phyloP scores from a whole-genome alignment of 2,888 invertebrate genomes.

The Schizotus pectinicornis region DNA sequence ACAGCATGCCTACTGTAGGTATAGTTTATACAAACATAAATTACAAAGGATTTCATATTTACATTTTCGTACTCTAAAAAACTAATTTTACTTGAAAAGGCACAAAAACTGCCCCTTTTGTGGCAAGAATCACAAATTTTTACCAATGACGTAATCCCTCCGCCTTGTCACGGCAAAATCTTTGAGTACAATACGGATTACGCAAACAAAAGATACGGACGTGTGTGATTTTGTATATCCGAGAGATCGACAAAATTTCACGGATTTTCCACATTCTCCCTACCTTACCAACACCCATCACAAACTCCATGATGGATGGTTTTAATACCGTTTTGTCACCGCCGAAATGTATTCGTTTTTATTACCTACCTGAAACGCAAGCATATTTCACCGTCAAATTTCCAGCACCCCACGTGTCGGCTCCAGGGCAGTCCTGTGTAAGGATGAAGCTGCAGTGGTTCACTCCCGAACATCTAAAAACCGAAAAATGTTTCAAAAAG shows the following conservation, averaged over 20 bases:
- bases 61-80: no score
- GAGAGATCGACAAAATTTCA: conserved; percentile 38
- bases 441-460: conserved; percentile 77
- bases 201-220: conserved; percentile 17
- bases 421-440: conserved; percentile 68
- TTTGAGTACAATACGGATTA: conserved; percentile 1
- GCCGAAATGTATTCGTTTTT: background rate
- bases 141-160: background rate
- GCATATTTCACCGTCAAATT: conserved; percentile 73
- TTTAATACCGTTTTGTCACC: conserved; percentile 3
- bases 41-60: no score
- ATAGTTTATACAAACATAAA: no score
- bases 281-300: conserved; percentile 6
- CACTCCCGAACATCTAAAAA: conserved; percentile 74
- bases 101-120: no score
- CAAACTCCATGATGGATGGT: conserved; percentile 15
- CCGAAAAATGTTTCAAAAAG: background rate
- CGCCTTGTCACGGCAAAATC: background rate
- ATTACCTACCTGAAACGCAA: conserved; percentile 78
- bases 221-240: conserved; percentile 37
- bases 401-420: conserved; percentile 69
- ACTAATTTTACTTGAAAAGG: background rate
- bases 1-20: no score
- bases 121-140: background rate
- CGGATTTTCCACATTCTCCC: conserved; percentile 17